Base-by-base conservation (phyloP, 2,888 invertebrate species). In the Megastigmus dorsalis region DNA sequence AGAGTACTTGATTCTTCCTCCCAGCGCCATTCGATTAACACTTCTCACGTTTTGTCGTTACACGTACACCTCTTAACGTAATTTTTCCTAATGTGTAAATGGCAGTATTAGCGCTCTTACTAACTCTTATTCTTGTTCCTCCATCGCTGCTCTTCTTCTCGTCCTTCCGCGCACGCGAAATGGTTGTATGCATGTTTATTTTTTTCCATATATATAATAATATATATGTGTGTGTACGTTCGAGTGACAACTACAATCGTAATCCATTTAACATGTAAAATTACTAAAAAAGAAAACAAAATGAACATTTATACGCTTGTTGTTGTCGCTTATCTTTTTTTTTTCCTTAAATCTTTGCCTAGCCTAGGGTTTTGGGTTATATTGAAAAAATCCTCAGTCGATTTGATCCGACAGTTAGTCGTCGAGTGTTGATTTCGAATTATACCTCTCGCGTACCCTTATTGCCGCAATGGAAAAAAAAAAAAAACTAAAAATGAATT, bases 201-300 rank as follows among this genome's bases (percentile, higher is more conserved):
- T 67, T 57, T 70, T 43, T 63, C 71, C 76, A 72, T 78, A 75
- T 78, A 77, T 78, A 72, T 77, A 75, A 78, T 78, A 75, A 77
- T 78, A 77, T 80, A 76, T 77, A 74, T 78, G 74, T 78, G 74
- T 78, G 38, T 72, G 54, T 68, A 75, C 28, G 63, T 67, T 71
- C 38, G 9, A 63, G 55, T 67, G 55, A 71, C 55, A 71, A 71
- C 45, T 62, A 76, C 59, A 68, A 30, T 67, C 67, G 62, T 67
- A 26, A 71, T 59, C 50, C 23, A 50, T 59, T 69, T 43, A 59
- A 52, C 28, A 52, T 65, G 65, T 65, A 74, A 74, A 74, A 66
- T 74, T 69, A 59, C 59, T 43, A 60, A 69, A 18, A 60, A 54
- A 18, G 30, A 60, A 60, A 36, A 75, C n/a, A 59, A 60, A 62